Evolutionary conservation across 2,888 invertebrate species (phyloP).

Genomic region (Malacosoma neustria): DNA sequence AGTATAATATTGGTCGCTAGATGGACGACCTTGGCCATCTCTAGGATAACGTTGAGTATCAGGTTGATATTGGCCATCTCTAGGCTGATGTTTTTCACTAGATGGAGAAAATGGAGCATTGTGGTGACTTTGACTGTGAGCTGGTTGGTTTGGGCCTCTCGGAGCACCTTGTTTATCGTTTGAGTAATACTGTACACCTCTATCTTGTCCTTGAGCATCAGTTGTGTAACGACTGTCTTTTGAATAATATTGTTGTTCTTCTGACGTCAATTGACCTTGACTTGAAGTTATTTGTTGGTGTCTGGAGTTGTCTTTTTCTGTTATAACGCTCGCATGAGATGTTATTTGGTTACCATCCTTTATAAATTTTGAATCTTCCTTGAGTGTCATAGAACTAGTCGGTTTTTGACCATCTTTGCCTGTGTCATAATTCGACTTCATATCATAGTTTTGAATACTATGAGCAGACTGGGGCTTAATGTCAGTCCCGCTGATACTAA

Average conservation of each 20-base stretch:
- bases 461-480: conserved; percentile 73
- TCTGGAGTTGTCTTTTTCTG: conserved; percentile 54
- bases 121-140: background rate
- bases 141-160: background rate
- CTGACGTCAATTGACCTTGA: conserved; percentile 34
- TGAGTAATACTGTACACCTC: background rate
- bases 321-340: conserved; percentile 47
- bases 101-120: background rate
- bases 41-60: background rate
- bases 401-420: conserved; percentile 68
- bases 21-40: background rate
- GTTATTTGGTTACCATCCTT: conserved; percentile 58
- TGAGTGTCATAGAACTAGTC: conserved; percentile 44
- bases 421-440: conserved; percentile 72
- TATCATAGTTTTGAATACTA: conserved; percentile 67
- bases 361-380: conserved; percentile 53
- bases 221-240: background rate
- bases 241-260: conserved; percentile 13
- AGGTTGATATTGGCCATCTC: background rate
- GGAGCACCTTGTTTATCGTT: background rate
- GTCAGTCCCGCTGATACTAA: conserved; percentile 71
- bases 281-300: conserved; percentile 44
- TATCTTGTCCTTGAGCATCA: background rate
- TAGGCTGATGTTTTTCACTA: background rate
- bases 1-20: background rate